phyloP scores from a whole-genome alignment of 1,140 invertebrate species.

The Microplitis mediator region DNA sequence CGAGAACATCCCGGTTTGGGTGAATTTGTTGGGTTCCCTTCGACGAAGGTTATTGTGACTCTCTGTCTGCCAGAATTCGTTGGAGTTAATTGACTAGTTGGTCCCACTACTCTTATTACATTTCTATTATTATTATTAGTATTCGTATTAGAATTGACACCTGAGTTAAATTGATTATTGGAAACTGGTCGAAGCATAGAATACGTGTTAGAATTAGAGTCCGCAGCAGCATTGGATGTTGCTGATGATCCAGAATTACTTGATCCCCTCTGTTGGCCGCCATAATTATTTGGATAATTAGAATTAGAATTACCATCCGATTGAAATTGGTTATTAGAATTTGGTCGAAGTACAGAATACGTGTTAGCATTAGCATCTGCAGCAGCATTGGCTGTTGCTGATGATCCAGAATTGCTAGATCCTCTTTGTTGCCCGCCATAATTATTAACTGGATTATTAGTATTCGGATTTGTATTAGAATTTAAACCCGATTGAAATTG shows the following conservation, averaged over 20 bases:
- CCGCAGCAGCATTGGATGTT: slow-evolving; percentile 4
- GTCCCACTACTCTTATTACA: background rate
- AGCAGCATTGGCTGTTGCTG: background rate
- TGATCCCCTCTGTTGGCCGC: background rate
- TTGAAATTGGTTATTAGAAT: background rate
- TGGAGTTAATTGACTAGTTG: background rate
- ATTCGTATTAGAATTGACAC: background rate
- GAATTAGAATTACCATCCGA: background rate
- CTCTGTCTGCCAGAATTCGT: background rate
- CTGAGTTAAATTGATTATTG: background rate
- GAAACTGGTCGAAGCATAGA: background rate
- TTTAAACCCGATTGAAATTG: background rate
- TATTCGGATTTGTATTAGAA: too few relatives aligned
- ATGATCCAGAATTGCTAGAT: background rate
- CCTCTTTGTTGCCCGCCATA: background rate
- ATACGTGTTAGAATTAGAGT: slow-evolving; percentile 24
- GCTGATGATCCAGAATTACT: background rate
- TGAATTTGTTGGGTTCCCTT: background rate
- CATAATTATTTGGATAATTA: background rate
- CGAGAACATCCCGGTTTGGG: background rate
- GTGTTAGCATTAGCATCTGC: slow-evolving; percentile 28
- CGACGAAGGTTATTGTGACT: slow-evolving; percentile 3
- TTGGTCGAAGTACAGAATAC: too few relatives aligned
- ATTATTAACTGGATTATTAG: background rate
- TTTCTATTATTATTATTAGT: too few relatives aligned